phyloP scores from a whole-genome alignment of 2,888 invertebrate species.

The Cordylochernes scorpioides region DNA sequence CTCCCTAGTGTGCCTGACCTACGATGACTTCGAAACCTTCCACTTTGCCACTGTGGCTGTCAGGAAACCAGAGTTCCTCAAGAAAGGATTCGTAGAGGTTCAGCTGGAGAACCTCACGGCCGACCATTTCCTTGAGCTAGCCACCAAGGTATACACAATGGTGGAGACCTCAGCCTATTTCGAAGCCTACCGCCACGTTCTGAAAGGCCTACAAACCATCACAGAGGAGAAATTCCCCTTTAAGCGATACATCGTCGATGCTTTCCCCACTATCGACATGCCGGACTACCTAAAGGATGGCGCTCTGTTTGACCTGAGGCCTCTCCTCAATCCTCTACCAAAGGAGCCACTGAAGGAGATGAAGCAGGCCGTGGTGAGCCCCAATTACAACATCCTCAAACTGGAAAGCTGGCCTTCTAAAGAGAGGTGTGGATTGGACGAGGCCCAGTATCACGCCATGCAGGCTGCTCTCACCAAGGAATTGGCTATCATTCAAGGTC shows the following conservation, averaged over 20 bases:
- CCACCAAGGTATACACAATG: conserved; percentile 31
- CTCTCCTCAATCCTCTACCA: conserved; percentile 3
- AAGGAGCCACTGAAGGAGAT: background rate
- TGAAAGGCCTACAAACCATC: conserved; percentile 37
- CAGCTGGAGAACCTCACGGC: conserved; percentile 6
- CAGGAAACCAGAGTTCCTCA: conserved; percentile 27
- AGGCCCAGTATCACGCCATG: conserved; percentile 38
- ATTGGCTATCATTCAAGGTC: conserved; percentile 33
- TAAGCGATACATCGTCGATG: conserved; percentile 36
- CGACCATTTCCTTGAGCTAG: background rate
- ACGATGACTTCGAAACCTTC: conserved; percentile 37
- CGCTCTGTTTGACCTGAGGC: conserved; percentile 8
- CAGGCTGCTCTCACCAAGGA: conserved; percentile 38
- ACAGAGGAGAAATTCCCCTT: conserved; percentile 34
- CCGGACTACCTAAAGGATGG: conserved; percentile 23
- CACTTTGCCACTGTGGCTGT: conserved; percentile 40
- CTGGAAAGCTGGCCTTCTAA: conserved; percentile 26
- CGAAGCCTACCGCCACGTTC: conserved; percentile 48
- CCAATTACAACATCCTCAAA: conserved; percentile 3
- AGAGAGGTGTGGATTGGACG: conserved; percentile 30
- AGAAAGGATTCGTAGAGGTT: conserved; percentile 28
- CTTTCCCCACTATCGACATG: conserved; percentile 16
- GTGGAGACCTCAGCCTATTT: conserved; percentile 51
- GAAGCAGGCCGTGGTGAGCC: background rate
- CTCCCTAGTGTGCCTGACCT: conserved; percentile 41